Evolutionary conservation across 2,797 vertebrate species (phyloP).

Genomic region (Loriculus beryllinus): DNA sequence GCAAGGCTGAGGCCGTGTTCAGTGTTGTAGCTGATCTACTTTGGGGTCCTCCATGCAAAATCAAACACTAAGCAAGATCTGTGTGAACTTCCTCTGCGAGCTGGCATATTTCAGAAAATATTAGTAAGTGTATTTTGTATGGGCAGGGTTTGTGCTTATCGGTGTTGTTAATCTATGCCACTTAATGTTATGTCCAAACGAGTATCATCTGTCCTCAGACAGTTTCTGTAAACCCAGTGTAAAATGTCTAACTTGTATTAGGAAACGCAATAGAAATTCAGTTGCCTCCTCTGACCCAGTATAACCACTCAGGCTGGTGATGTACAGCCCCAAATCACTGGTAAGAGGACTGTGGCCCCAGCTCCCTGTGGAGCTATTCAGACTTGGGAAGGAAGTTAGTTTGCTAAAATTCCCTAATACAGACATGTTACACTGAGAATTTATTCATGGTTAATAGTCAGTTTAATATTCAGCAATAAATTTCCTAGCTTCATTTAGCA

Average conservation of each 20-base stretch:
- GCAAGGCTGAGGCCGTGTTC: neutral
- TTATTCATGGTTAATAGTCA: constrained; percentile 47
- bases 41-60: neutral
- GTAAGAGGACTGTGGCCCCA: neutral
- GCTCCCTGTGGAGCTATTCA: neutral
- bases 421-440: constrained; percentile 5
- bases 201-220: neutral
- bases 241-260: neutral
- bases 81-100: neutral
- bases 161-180: neutral
- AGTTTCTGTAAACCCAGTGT: neutral
- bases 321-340: neutral
- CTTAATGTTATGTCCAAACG: neutral
- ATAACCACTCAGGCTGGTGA: neutral
- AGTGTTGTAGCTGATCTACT: neutral
- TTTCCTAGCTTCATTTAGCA: constrained; percentile 41
- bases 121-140: neutral
- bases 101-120: constrained; percentile 12
- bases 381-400: neutral
- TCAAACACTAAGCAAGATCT: neutral
- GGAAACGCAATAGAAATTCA: neutral
- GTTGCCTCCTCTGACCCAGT: neutral
- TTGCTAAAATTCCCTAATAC: neutral
- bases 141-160: neutral
- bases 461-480: constrained; percentile 55